phyloP scores from a whole-genome alignment of 2,113 vertebrate species.

The Neotragus moschatus region DNA sequence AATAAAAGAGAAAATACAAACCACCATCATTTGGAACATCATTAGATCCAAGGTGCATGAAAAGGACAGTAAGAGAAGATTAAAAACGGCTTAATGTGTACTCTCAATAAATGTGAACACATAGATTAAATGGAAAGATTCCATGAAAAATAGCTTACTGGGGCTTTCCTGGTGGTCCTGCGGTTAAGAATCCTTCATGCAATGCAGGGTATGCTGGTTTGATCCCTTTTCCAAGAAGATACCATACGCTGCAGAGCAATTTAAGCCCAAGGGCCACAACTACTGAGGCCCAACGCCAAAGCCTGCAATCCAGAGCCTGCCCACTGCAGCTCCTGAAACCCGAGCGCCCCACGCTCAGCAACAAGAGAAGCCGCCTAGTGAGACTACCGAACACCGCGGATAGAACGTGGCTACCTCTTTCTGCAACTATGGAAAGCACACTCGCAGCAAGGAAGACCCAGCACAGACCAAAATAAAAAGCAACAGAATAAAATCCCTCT shows the following conservation, averaged over 20 bases:
- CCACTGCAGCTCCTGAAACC: neutral
- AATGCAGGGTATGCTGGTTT: neutral
- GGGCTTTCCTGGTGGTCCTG: neutral
- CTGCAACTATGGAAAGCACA: neutral
- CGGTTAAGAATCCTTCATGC: neutral
- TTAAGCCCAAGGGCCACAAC: neutral
- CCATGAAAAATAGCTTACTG: neutral
- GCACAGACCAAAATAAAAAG: neutral
- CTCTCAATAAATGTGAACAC: neutral
- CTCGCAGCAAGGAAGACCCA: neutral
- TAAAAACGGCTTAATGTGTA: neutral
- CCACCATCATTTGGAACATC: neutral
- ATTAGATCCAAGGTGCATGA: neutral
- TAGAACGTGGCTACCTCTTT: neutral
- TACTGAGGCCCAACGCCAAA: neutral
- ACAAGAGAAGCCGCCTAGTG: neutral
- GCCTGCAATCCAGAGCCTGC: neutral
- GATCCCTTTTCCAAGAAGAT: neutral
- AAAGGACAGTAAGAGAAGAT: neutral
- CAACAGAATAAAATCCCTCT: neutral
- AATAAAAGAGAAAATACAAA: neutral
- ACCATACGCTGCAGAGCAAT: neutral
- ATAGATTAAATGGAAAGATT: neutral
- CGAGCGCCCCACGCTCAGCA: fast-evolving
- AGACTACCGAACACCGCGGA: fast-evolving